phyloP scores from a whole-genome alignment of 2,113 vertebrate species.

The Bos taurus region DNA sequence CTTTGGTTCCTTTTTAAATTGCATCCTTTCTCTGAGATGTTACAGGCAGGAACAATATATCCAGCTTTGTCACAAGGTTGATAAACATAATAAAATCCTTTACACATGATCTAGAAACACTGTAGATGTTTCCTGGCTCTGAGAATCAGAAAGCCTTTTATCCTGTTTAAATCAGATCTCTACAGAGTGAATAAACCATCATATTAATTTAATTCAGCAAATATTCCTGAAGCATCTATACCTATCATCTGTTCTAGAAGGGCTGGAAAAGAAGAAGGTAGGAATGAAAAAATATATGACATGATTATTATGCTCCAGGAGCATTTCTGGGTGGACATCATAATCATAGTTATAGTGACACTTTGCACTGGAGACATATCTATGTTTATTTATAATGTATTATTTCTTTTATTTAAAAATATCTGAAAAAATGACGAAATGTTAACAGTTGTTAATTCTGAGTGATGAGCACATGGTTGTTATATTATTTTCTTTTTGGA shows the following conservation, averaged over 20 bases:
- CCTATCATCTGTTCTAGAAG: not conserved
- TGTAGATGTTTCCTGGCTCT: not conserved
- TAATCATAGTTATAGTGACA: not conserved
- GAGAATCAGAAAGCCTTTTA: not conserved
- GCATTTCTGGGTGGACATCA: not conserved
- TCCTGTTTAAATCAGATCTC: constrained; percentile 19
- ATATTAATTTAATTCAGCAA: not conserved
- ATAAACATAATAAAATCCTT: constrained; percentile 20
- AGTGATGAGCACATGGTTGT: not conserved
- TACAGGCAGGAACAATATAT: not conserved
- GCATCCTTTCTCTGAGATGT: not conserved
- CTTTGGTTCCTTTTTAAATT: not conserved
- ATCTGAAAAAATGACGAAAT: not conserved
- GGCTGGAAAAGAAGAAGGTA: not conserved
- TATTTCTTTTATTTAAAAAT: not conserved
- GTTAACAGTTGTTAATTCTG: not conserved
- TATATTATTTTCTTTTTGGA: not conserved
- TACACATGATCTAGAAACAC: not conserved
- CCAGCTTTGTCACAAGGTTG: not conserved
- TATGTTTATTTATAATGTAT: not conserved
- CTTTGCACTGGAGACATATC: not conserved
- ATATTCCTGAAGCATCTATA: not conserved
- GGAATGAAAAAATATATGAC: not conserved
- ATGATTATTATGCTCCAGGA: not conserved
- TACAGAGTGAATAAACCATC: not conserved